Percentiles rank a stretch among this genome's conserved stretches.
These are phyloP conservation scores for Nezara viridula DNA, from an alignment of 2,888 invertebrate genomes.

Conservation along the genomic window DNA sequence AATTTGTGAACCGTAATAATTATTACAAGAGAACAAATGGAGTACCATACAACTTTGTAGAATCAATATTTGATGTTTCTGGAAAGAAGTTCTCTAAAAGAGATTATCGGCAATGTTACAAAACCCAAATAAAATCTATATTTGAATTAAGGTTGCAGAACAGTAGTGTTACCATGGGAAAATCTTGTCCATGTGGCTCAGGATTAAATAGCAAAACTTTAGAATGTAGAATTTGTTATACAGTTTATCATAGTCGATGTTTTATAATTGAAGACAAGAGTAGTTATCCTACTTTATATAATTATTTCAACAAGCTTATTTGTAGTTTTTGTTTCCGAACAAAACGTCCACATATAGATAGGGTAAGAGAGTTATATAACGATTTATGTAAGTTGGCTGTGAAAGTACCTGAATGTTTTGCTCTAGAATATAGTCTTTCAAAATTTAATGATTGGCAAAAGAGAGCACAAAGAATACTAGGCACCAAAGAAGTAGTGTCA, in stretches of 20 bases:
- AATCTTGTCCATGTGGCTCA: constrained; percentile 53
- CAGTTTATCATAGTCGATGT: constrained; percentile 61
- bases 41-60: constrained; percentile 18
- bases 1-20: constrained; percentile 57
- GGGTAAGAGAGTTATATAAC: constrained; percentile 35
- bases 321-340: constrained; percentile 63
- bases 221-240: constrained; percentile 62
- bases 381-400: constrained; percentile 56
- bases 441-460: constrained; percentile 58
- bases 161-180: neutral
- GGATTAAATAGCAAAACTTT: constrained; percentile 43
- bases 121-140: constrained; percentile 55
- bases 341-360: constrained; percentile 60
- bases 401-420: constrained; percentile 63
- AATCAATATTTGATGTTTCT: constrained; percentile 27
- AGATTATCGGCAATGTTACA: constrained; percentile 42
- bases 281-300: constrained; percentile 47
- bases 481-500: constrained; percentile 41
- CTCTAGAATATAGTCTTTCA: constrained; percentile 56
- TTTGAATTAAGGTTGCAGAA: constrained; percentile 52
- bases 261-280: constrained; percentile 48
- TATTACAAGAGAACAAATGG: constrained; percentile 48
- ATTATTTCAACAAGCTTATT: constrained; percentile 47
- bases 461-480: constrained; percentile 45
- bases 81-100: constrained; percentile 40